Base-by-base conservation (phyloP, 2,113 vertebrate genomes). In the Romanogobio albipinnatus region DNA sequence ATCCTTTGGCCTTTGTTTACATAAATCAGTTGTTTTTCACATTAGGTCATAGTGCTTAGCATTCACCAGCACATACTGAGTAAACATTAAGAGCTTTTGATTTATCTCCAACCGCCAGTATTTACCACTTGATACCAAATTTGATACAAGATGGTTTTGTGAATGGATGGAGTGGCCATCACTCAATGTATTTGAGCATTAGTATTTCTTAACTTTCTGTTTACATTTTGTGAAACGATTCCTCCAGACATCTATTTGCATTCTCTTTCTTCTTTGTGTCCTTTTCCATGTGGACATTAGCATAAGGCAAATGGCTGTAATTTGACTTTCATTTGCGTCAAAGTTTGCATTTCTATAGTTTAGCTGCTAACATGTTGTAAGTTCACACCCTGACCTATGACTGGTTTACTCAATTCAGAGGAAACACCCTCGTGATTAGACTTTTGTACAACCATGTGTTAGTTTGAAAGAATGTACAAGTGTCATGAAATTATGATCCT, bases 341-440 rank as follows among this genome's bases (percentile, higher is more conserved):
- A 58, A 19, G 75, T 89, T 89, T 87, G 86, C 86, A 89, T 89
- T 85, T 87, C 66, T 85, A 76, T 87, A 78, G 76, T 62, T 64
- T 64, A 79, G 49, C 70, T 26, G 22, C 84, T 70, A 13, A 51
- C 75, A 76, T 83, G 79, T 76, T 73, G 75, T 74, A 86, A 19
- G 51, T 45, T 83, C 64, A 76, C 74, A 17, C 59, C 66, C 39
- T 45, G 76, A 43, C 76, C 49, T 15, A 36, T 83, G 47, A 36
- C 51, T 33, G 51, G 6, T 29, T 80, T 49, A 59, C 56, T 81
- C 74, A 53, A 24, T 19, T 9, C 17, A 29, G 71, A 87, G 80
- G 81, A 81, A 80, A 88, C 84, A 58, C 74, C 61, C 33, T 64
- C 9, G 6, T 49, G 43, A 22, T 47, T 61, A 61, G 47, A 73